These are phyloP conservation scores for Drosophila quasianomalipes DNA, from an alignment of 2,888 invertebrate species.

Conservation along the genomic window DNA sequence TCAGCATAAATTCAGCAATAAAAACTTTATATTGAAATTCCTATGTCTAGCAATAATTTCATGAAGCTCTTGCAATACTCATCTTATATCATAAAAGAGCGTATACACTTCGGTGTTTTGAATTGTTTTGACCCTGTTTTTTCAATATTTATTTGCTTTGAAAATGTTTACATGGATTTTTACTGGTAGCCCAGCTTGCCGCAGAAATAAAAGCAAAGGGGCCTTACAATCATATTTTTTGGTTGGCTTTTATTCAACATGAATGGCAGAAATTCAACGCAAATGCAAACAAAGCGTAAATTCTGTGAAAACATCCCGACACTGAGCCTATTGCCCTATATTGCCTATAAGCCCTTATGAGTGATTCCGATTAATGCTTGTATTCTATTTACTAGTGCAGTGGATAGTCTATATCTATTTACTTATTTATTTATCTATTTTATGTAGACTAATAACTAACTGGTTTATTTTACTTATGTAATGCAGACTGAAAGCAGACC, in stretches of 20 bases:
- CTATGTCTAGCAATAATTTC: neutral
- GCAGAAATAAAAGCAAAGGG: constrained; percentile 15
- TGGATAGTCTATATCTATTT: neutral
- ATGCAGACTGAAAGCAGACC: neutral
- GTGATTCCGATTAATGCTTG: neutral
- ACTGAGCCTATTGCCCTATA: constrained; percentile 14
- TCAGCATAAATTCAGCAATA: neutral
- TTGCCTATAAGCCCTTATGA: neutral
- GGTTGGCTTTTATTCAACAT: constrained; percentile 33
- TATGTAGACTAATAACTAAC: neutral
- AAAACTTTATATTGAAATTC: neutral
- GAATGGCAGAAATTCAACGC: constrained; percentile 27
- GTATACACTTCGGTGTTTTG: constrained; percentile 23
- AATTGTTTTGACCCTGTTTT: constrained; percentile 15
- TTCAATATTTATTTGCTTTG: constrained; percentile 50
- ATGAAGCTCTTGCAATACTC: neutral
- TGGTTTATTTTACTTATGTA: neutral
- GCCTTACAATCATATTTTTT: constrained; percentile 24
- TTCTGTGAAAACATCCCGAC: constrained; percentile 21
- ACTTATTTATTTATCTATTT: neutral
- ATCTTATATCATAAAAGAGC: constrained; percentile 5
- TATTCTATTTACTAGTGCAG: neutral
- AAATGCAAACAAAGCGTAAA: constrained; percentile 38
- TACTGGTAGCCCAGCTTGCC: constrained; percentile 19
- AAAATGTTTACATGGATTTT: constrained; percentile 57